Conservation (phyloP, 2,113 vertebrate genomes). For the Myotis lucifugus region DNA sequence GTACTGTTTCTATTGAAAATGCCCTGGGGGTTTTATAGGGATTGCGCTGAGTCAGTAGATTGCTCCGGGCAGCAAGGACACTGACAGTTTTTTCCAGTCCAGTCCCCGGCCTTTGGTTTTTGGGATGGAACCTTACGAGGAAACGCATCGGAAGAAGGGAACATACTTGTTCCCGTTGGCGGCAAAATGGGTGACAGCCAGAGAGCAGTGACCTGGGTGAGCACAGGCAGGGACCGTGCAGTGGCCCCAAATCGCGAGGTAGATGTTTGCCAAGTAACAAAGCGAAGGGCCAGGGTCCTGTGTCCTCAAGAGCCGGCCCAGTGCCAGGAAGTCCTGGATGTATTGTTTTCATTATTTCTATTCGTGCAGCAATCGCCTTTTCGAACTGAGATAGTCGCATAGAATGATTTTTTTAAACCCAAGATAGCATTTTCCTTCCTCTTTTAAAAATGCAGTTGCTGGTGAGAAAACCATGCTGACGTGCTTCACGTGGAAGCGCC, state of each 20-base stretch:
- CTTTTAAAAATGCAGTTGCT: background rate
- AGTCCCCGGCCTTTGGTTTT: too few relatives aligned
- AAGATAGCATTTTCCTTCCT: background rate
- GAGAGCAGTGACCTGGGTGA: background rate
- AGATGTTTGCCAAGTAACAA: background rate
- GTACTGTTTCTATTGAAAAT: background rate
- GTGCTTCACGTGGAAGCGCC: background rate
- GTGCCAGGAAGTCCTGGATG: background rate
- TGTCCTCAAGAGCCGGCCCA: background rate
- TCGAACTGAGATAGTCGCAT: background rate
- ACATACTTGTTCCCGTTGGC: too few relatives aligned
- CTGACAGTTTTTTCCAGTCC: too few relatives aligned
- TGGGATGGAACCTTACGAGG: too few relatives aligned
- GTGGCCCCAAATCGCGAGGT: background rate
- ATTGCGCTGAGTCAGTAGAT: background rate
- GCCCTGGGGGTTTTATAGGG: background rate
- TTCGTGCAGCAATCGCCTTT: background rate
- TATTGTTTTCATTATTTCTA: background rate
- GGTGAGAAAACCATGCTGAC: background rate
- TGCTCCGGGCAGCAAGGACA: too few relatives aligned
- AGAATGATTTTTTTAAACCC: constrained; percentile 2
- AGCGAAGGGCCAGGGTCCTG: background rate
- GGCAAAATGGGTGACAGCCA: too few relatives aligned
- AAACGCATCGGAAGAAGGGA: too few relatives aligned
- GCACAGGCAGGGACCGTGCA: background rate